Conservation (phyloP, 2,113 vertebrate species). For the Dryoscopus gambensis region DNA sequence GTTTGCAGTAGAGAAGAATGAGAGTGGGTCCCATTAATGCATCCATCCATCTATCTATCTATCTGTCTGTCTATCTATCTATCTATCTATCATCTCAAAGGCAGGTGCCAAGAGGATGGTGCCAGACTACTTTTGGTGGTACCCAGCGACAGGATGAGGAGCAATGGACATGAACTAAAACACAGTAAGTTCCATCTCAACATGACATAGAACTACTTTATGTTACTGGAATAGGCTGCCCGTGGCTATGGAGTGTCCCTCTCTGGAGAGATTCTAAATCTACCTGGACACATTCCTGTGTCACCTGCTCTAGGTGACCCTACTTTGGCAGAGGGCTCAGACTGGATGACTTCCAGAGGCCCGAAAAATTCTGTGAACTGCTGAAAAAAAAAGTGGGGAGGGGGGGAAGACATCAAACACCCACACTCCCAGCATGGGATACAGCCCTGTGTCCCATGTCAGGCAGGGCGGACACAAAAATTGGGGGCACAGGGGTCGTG, state of each 20-base stretch:
- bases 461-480: neutral
- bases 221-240: neutral
- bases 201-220: neutral
- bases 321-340: neutral
- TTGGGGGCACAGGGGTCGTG: rapidly evolving
- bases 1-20: neutral
- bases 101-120: neutral
- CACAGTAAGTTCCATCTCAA: neutral
- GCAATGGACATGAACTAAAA: neutral
- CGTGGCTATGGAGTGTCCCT: neutral
- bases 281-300: neutral
- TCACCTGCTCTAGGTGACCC: neutral
- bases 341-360: neutral
- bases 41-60: neutral
- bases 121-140: neutral
- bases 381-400: neutral
- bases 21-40: neutral
- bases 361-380: neutral
- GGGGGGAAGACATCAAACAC: neutral
- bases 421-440: rapidly evolving
- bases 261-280: too few relatives aligned
- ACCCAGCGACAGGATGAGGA: neutral
- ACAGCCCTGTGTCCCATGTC: neutral
- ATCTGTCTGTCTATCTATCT: too few relatives aligned
- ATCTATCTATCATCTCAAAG: too few relatives aligned